Evolutionary conservation across 2,888 invertebrate species (phyloP).

Genomic region (Drosophila subquinaria): DNA sequence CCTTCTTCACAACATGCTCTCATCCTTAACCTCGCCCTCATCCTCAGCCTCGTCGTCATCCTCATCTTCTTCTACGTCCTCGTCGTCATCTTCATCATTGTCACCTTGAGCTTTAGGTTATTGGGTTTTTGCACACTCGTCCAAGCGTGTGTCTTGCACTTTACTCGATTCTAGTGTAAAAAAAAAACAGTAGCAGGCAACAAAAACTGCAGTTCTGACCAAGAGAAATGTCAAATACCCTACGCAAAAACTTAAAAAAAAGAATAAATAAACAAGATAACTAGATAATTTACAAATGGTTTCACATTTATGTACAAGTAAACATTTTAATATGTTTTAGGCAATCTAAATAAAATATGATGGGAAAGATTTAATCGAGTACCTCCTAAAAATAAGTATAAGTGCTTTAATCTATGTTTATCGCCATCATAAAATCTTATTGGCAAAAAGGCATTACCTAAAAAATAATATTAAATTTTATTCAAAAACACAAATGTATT

Average conservation of each 20-base stretch:
- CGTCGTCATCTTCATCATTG: slow-evolving; percentile 69
- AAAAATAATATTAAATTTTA: no score
- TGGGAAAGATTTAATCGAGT: no score
- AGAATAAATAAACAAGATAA: not conserved
- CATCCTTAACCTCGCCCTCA: slow-evolving; percentile 47
- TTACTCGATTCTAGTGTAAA: slow-evolving; percentile 55
- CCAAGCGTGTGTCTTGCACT: slow-evolving; percentile 64
- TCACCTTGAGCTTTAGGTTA: slow-evolving; percentile 79
- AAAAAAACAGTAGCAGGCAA: slow-evolving; percentile 26
- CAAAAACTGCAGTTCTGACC: slow-evolving; percentile 12
- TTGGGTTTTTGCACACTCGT: slow-evolving; percentile 73
- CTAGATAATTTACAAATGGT: no score
- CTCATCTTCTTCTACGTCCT: not conserved
- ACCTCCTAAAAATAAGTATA: no score
- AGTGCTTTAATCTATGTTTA: no score
- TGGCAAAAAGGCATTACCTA: no score
- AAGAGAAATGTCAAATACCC: slow-evolving; percentile 28
- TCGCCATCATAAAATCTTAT: no score
- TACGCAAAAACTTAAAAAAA: slow-evolving; percentile 9
- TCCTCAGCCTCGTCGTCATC: not conserved
- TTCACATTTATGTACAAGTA: not conserved
- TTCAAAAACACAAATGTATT: no score
- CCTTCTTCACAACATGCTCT: slow-evolving; percentile 36
- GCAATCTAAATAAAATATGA: no score
- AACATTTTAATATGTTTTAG: no score